Evolutionary conservation across 2,888 invertebrate species (phyloP).

Genomic region (Phorcus lineatus): DNA sequence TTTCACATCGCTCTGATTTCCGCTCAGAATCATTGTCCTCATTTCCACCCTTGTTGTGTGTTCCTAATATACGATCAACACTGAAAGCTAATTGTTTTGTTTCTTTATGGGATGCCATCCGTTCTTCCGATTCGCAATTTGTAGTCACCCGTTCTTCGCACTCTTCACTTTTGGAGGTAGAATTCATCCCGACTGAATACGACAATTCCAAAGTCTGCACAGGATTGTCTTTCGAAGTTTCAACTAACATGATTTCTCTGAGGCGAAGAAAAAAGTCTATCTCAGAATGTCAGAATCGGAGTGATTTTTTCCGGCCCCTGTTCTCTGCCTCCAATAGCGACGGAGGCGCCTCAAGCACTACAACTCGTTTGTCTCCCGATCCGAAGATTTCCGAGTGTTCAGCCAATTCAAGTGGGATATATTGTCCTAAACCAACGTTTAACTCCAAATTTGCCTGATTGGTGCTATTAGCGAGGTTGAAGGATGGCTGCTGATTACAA

Average conservation of each 20-base stretch:
- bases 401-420: slow-evolving; percentile 2
- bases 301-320: slow-evolving; percentile 14
- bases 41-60: not conserved
- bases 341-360: not conserved
- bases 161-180: slow-evolving; percentile 20
- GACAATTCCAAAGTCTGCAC: not conserved
- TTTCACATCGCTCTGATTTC: not conserved
- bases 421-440: slow-evolving; percentile 15
- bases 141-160: not conserved
- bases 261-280: slow-evolving; percentile 11
- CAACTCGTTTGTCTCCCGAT: not conserved
- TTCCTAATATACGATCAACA: slow-evolving; percentile 4
- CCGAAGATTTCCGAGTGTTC: slow-evolving; percentile 4
- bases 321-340: not conserved
- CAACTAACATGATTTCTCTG: slow-evolving; percentile 13
- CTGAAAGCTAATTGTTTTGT: slow-evolving; percentile 12
- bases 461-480: slow-evolving; percentile 38
- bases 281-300: not conserved
- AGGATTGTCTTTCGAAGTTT: not conserved
- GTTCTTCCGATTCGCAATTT: slow-evolving; percentile 4
- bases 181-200: not conserved
- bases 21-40: not conserved
- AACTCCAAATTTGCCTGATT: slow-evolving; percentile 31
- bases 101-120: not conserved
- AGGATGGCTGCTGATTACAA: slow-evolving; percentile 31